Evolutionary conservation across 30 jellyfish, hydroid and myxozoan species (phyloP).

Genomic region (Catostylus mosaicus): DNA sequence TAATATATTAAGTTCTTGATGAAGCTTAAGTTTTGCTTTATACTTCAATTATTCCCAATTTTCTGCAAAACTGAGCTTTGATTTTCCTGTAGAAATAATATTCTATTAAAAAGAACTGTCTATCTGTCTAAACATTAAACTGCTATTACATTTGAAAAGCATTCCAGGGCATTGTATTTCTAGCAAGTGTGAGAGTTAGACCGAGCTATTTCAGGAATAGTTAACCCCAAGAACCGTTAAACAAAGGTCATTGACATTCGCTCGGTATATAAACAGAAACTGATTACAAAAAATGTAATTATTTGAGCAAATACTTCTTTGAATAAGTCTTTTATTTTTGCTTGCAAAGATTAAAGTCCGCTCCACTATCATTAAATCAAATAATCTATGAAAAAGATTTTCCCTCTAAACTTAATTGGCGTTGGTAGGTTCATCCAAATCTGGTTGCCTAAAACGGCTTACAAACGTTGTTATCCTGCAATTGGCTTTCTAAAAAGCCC

Average conservation of each 20-base stretch:
- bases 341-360: background rate
- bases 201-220: background rate
- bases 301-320: background rate
- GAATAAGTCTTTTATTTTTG: background rate
- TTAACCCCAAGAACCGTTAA: background rate
- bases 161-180: too few species aligned
- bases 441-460: background rate
- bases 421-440: background rate
- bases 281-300: background rate
- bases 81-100: too few species aligned
- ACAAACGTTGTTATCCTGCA: background rate
- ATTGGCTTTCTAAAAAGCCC: background rate
- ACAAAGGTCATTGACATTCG: background rate
- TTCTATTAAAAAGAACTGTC: too few species aligned
- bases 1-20: too few species aligned
- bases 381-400: background rate
- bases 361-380: constrained; percentile 2
- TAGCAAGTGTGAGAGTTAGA: too few species aligned
- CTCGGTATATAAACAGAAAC: background rate
- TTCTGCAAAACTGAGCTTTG: too few species aligned
- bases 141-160: too few species aligned
- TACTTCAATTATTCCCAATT: too few species aligned
- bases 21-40: too few species aligned
- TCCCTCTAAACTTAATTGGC: background rate
- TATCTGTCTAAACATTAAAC: too few species aligned